Evolutionary conservation across 2,113 vertebrate genomes (phyloP), one percentile per base, ranked within the genome.

Genomic region (Erinaceus europaeus): DNA sequence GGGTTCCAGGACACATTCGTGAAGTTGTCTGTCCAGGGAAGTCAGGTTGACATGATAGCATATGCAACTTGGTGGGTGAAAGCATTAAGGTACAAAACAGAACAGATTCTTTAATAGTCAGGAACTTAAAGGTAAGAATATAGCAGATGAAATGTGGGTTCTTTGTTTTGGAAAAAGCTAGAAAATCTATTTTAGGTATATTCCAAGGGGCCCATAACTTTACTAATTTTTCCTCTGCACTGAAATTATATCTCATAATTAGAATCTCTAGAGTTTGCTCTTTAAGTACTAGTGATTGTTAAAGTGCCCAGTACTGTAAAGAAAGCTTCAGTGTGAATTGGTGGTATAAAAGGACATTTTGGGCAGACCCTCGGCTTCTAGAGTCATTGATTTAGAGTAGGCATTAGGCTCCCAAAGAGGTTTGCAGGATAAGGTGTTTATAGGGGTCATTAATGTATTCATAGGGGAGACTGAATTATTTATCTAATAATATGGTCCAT

Each of bases 371-470:
- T 76, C 36, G 75, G 55, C 61, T 25, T 79, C 61, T 46, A 89
- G 61, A n/a, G 34, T 44, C 92, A 21, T 71, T 94, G 82, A 94
- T 92, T 95, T 92, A 94, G 38, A 90, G 76, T 34, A 79, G 62
- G 38, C 48, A 90, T 78, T 81, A 92, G 73, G 59, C 74, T 4
- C 67, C 48, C 82, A 92, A 78, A 92, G 81, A 93, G 65, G 90
- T 27, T 67, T 92, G 53, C 34, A 75, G 80, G 48, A 89, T 86
- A 92, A 89, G 53, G 38, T 91, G 77, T 69, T 93, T 91, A 86
- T 78, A 89, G 74, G 23, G 3, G 36, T 23, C 62, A 88, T 89
- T 93, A 88, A 92, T 79, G 55, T 87, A 79, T 82, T 48, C 55
- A 20, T 59, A 79, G 29, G 42, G 44, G 52, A 94, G 68, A 90